Base-by-base conservation (phyloP, 2,113 vertebrate genomes). In the Channa argus region DNA sequence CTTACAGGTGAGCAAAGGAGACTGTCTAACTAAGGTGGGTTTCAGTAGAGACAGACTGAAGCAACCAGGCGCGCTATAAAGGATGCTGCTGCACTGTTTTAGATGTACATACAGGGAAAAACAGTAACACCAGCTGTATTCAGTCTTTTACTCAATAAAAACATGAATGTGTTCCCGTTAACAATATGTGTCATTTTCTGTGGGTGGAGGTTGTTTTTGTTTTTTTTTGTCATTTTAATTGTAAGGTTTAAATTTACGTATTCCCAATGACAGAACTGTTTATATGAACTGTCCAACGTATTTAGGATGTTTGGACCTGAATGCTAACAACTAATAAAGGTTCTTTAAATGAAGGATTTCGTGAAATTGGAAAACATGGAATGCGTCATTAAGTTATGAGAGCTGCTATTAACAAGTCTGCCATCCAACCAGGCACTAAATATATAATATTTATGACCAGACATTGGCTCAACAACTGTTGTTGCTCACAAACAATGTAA, bases 121-220 rank as follows among this genome's bases (percentile, higher is more conserved):
- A 82, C 76, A 53, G 78, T 66, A 88, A 89, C 88, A 93, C 91
- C 93, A 93, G 92, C 90, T 93, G 92, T 93, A 89, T 89, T 83
- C 86, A 91, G 77, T 79, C 86, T 92, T 92, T 92, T 87, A 77
- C 80, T 88, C 90, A 94, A 93, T 94, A 92, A 91, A 90, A 93
- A 93, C 77, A 91, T 90, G 80, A 93, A 93, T 93, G 89, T 93
- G 84, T 91, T 93, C 65, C 80, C 87, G 77, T 89, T 88, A 76
- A 62, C 58, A 41, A 45, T 3, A 37, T 71, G 77, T 70, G 64
- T 85, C 67, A 33, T 55, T 69, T 44, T 80, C 5, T 64, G 0
- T 70, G 46, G 24, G 6, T 37, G 13, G 5, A 51, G 10, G 44
- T 8, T 71, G 6, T 78, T 47, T 76, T 47, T 56, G 71, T 24